These are phyloP conservation scores for Drosophila fulvimacula DNA, from an alignment of 2,888 invertebrate species.

Conservation along the genomic window DNA sequence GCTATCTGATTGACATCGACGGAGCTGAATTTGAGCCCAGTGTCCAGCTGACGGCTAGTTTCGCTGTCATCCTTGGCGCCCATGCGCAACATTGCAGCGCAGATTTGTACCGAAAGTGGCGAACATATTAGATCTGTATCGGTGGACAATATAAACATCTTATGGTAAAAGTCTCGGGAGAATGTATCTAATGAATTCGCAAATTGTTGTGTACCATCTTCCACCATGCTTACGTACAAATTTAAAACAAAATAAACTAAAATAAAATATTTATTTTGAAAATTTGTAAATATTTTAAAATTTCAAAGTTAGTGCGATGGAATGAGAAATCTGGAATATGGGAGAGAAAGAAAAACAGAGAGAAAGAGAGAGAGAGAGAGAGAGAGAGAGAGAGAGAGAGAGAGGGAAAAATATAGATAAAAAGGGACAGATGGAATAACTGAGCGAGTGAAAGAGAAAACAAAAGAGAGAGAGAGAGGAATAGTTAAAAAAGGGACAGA, in stretches of 20 bases:
- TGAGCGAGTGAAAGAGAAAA: too few relatives aligned
- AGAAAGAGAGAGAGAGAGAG: background rate
- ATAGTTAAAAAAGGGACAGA: too few relatives aligned
- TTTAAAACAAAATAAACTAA: background rate
- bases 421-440: too few relatives aligned
- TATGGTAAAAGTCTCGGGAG: slow-evolving; percentile 1
- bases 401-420: background rate
- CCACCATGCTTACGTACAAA: background rate
- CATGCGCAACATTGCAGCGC: slow-evolving; percentile 59
- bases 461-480: too few relatives aligned
- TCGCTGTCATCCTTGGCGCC: slow-evolving; percentile 28
- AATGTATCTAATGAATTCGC: background rate
- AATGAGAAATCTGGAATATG: too few relatives aligned
- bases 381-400: background rate
- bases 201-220: background rate
- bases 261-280: background rate
- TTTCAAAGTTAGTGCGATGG: background rate
- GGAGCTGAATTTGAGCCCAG: slow-evolving; percentile 33
- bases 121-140: slow-evolving; percentile 50
- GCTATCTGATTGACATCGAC: slow-evolving; percentile 21
- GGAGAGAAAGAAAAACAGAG: background rate
- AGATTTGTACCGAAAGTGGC: slow-evolving; percentile 46
- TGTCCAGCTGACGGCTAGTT: slow-evolving; percentile 46
- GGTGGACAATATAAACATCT: background rate
- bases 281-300: background rate